Conservation (phyloP, 2,888 invertebrate genomes). For the Dryobota labecula region DNA sequence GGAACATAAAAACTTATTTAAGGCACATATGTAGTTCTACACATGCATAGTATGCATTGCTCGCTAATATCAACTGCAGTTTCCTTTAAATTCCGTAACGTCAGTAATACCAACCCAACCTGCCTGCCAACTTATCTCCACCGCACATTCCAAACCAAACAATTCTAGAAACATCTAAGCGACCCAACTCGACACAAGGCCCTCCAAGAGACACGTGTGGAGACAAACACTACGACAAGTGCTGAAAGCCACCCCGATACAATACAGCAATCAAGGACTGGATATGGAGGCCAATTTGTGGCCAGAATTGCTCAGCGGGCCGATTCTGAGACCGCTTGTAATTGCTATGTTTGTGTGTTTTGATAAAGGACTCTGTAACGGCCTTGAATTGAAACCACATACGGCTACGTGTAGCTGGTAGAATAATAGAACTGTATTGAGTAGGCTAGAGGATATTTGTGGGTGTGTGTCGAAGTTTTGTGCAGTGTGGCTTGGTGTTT, state of each 20-base stretch:
- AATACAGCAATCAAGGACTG: conserved; percentile 64
- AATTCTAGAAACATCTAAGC: neutral
- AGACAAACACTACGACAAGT: conserved; percentile 41
- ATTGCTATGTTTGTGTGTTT: conserved; percentile 65
- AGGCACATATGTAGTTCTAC: no score
- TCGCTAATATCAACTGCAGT: no score
- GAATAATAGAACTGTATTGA: neutral
- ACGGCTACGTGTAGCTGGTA: neutral
- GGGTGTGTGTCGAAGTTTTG: neutral
- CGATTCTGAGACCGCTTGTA: conserved; percentile 45
- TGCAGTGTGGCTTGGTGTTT: neutral
- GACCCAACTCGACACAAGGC: neutral
- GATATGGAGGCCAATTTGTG: conserved; percentile 64
- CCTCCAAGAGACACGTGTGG: conserved; percentile 14
- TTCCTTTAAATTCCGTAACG: no score
- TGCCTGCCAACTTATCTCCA: no score
- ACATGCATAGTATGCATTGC: no score
- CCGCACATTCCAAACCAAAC: neutral
- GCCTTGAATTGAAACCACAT: conserved; percentile 43
- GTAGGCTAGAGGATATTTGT: neutral
- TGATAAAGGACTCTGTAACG: conserved; percentile 48
- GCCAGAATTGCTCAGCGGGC: conserved; percentile 54
- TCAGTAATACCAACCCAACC: no score
- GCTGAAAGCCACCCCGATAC: conserved; percentile 41
- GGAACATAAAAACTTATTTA: no score